Percentiles rank a stretch among this genome's conserved stretches.
These are phyloP conservation scores for Eumerus sabulonum DNA, from an alignment of 2,888 invertebrate species.

Conservation along the genomic window DNA sequence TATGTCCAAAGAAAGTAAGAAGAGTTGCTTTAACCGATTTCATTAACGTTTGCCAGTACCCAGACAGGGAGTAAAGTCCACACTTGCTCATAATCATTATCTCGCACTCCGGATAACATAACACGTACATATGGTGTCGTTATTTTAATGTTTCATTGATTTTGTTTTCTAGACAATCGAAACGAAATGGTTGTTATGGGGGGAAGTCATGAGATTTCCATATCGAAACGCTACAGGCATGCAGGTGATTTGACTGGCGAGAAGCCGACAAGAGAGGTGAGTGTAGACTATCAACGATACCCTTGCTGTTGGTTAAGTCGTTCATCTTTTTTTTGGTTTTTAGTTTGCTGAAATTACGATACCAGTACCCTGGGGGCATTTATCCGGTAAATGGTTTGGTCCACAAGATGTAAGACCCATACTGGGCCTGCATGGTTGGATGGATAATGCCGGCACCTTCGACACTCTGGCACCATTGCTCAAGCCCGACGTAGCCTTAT, in stretches of 20 bases:
- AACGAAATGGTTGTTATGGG: conserved; percentile 14
- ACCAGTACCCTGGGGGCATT: conserved; percentile 84
- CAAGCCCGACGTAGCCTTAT: conserved; percentile 79
- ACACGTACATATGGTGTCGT: no score
- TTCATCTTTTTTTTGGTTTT: conserved; percentile 20
- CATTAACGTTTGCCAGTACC: no score
- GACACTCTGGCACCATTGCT: conserved; percentile 84
- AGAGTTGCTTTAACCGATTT: no score
- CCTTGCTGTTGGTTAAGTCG: no score
- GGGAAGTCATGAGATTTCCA: conserved; percentile 2
- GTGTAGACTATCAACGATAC: no score
- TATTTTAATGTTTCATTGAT: no score
- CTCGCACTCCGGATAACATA: no score
- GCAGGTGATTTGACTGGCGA: conserved; percentile 76
- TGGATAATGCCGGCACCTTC: conserved; percentile 89
- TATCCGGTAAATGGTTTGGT: conserved; percentile 87
- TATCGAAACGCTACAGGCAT: conserved; percentile 73
- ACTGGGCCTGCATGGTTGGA: conserved; percentile 88
- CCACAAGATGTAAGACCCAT: conserved; percentile 82
- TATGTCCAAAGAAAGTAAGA: no score
- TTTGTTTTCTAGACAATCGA: conserved; percentile 23
- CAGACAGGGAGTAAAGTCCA: no score
- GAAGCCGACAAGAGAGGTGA: conserved; percentile 73
- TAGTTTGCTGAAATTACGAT: conserved; percentile 84
- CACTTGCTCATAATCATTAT: no score